phyloP scores from a whole-genome alignment of 2,888 invertebrate genomes.

The Hoplodrina blanda region DNA sequence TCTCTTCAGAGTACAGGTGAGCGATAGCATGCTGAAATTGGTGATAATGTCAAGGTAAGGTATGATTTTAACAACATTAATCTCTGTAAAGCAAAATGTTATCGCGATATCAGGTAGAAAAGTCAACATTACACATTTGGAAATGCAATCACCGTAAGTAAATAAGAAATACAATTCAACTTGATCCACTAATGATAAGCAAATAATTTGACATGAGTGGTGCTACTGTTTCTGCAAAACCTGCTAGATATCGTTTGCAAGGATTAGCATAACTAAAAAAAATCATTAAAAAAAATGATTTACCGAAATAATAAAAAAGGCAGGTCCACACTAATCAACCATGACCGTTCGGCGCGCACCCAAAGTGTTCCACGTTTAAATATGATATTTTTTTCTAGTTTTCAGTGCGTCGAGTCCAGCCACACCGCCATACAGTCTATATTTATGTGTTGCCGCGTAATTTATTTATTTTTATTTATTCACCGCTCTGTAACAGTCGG shows the following conservation, averaged over 20 bases:
- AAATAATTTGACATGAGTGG: too few species aligned
- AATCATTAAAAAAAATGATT: background rate
- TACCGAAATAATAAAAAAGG: background rate
- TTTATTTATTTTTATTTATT: constrained; percentile 79
- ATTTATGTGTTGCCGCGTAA: constrained; percentile 86
- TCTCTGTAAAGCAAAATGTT: background rate
- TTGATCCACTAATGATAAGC: too few species aligned
- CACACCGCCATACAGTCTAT: constrained; percentile 58
- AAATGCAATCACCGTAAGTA: background rate
- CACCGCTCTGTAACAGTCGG: constrained; percentile 56
- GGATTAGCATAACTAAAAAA: too few species aligned
- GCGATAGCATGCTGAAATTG: constrained; percentile 9
- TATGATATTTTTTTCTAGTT: constrained; percentile 81
- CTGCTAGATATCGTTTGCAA: too few species aligned
- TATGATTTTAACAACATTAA: constrained; percentile 7
- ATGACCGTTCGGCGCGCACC: constrained; percentile 66
- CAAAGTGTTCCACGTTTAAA: constrained; percentile 87
- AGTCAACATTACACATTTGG: background rate
- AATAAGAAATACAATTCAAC: background rate
- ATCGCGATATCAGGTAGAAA: background rate
- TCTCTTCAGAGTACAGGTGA: constrained; percentile 29
- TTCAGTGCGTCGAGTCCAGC: constrained; percentile 75
- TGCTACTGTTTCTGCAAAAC: too few species aligned
- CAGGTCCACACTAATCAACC: constrained; percentile 67
- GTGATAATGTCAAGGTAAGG: constrained; percentile 39